Conservation (phyloP, 2,797 vertebrate genomes). For the Notolabrus celidotus region DNA sequence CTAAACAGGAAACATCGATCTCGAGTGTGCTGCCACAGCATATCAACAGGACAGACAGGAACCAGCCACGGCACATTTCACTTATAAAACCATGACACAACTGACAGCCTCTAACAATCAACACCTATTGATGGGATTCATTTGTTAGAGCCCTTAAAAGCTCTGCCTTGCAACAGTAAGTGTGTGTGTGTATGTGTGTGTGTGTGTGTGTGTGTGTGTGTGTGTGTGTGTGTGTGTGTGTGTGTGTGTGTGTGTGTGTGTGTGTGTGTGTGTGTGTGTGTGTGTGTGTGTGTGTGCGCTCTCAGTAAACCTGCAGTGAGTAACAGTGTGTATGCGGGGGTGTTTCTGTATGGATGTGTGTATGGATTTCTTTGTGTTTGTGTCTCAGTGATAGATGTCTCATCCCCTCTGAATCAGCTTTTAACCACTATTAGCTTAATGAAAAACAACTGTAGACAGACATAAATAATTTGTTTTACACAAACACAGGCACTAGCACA, state of each 20-base stretch:
- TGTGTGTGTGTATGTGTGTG: conserved; percentile 2
- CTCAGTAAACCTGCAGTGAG: conserved; percentile 5
- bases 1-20: conserved; percentile 55
- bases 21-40: conserved; percentile 68
- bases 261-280: conserved; percentile 11
- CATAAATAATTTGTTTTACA: conserved; percentile 67
- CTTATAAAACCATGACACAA: conserved; percentile 79
- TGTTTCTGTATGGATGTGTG: conserved; percentile 46
- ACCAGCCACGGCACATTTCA: conserved; percentile 69
- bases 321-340: conserved; percentile 39
- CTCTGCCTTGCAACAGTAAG: conserved; percentile 23
- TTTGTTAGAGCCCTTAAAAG: conserved; percentile 71
- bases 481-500: conserved; percentile 30
- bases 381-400: conserved; percentile 71
- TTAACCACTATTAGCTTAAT: conserved; percentile 80
- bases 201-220: conserved; percentile 13
- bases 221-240: conserved; percentile 5
- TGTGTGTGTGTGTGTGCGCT: not conserved
- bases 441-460: conserved; percentile 73
- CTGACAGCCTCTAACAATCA: conserved; percentile 72
- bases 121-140: conserved; percentile 73
- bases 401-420: conserved; percentile 74
- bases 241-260: not conserved
- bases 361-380: conserved; percentile 65
- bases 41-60: conserved; percentile 61